Evolutionary conservation across 2,797 vertebrate species (phyloP).

Genomic region (Glyptemys insculpta): DNA sequence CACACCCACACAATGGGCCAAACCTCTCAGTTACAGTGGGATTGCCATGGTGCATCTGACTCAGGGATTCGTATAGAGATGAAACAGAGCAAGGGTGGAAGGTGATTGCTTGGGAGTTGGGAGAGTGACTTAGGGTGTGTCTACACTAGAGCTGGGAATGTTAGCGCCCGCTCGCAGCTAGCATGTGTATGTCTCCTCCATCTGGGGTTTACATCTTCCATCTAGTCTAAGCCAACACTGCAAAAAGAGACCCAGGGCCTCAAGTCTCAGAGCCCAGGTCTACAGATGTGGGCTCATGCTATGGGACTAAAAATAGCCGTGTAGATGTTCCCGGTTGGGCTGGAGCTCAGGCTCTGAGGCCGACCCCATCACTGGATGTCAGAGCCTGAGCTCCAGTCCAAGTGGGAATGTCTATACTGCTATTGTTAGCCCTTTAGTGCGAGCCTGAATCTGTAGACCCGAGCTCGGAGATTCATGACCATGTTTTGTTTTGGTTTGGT

Average conservation of each 20-base stretch:
- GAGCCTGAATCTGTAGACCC: not conserved
- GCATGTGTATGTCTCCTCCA: not conserved
- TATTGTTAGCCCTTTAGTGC: not conserved
- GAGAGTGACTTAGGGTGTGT: not conserved
- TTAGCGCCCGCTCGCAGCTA: not conserved
- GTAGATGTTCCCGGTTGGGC: not conserved
- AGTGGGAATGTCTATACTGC: not conserved
- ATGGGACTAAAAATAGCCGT: not conserved
- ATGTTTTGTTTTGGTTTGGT: not conserved
- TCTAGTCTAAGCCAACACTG: not conserved
- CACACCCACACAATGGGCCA: fast-evolving
- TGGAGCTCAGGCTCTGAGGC: not conserved
- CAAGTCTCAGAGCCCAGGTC: not conserved
- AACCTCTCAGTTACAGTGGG: not conserved
- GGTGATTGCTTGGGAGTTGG: not conserved
- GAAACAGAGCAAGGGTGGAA: not conserved
- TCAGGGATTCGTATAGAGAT: not conserved
- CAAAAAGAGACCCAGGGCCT: fast-evolving
- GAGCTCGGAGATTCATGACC: not conserved
- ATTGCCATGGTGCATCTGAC: not conserved
- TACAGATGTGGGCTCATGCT: too few relatives aligned
- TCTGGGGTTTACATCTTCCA: not conserved
- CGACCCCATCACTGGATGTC: not conserved
- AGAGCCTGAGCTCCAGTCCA: not conserved
- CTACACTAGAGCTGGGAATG: not conserved